Percentiles rank a stretch among this genome's conserved stretches.
These are phyloP conservation scores for Agrotis ipsilon DNA, from an alignment of 2,888 invertebrate genomes.

Conservation along the genomic window DNA sequence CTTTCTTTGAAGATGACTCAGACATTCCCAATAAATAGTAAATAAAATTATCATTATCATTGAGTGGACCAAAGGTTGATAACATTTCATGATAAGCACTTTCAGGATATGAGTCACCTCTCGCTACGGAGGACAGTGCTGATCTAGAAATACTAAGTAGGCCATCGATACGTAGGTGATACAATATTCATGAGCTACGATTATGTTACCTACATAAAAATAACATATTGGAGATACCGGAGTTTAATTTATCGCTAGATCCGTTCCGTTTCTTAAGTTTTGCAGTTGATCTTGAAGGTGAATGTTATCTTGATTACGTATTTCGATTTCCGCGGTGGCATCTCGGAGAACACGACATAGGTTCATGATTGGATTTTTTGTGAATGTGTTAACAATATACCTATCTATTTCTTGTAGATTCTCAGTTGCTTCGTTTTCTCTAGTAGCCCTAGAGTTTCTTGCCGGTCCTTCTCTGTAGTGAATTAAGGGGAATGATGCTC, in stretches of 20 bases:
- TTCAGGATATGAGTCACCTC: constrained; percentile 43
- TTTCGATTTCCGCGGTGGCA: not conserved
- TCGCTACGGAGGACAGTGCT: not conserved
- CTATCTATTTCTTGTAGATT: too few relatives aligned
- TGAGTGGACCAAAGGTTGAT: constrained; percentile 21
- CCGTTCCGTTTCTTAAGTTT: constrained; percentile 2
- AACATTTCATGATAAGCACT: constrained; percentile 34
- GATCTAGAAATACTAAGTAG: constrained; percentile 37
- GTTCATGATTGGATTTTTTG: not conserved
- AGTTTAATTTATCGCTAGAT: constrained; percentile 18
- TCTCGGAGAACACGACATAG: not conserved
- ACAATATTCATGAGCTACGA: constrained; percentile 33
- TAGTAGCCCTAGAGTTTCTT: too few relatives aligned
- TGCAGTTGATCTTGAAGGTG: constrained; percentile 12
- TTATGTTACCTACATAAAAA: constrained; percentile 13
- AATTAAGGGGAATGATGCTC: too few relatives aligned
- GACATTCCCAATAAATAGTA: constrained; percentile 15
- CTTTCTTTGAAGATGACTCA: constrained; percentile 40
- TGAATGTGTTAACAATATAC: too few relatives aligned
- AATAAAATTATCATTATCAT: constrained; percentile 24
- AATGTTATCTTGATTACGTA: constrained; percentile 13
- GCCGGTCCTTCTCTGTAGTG: too few relatives aligned
- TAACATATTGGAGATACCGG: not conserved
- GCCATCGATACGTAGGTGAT: constrained; percentile 25
- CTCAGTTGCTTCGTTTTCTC: too few relatives aligned